Evolutionary conservation across 2,797 vertebrate species (phyloP).

Genomic region (Novumbra hubbsi): DNA sequence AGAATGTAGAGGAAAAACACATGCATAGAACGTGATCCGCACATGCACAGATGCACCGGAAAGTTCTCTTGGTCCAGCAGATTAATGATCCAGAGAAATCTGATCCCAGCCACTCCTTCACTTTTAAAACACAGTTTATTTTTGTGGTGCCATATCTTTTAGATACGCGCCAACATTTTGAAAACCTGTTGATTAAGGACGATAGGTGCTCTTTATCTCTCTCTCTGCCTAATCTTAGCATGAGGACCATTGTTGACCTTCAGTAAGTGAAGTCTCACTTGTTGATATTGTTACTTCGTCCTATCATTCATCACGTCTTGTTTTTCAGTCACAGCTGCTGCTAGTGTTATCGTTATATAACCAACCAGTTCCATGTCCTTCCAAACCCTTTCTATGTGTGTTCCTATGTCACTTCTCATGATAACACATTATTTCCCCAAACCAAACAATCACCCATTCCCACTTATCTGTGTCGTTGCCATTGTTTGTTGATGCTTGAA

Average conservation of each 20-base stretch:
- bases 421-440: background rate
- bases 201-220: background rate
- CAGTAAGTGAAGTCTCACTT: background rate
- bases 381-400: constrained; percentile 3
- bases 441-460: constrained; percentile 2
- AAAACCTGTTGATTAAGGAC: background rate
- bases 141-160: background rate
- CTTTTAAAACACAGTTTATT: background rate
- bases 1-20: too few species aligned
- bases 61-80: too few species aligned
- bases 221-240: background rate
- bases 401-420: background rate
- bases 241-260: background rate
- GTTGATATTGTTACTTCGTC: constrained; percentile 1
- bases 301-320: background rate
- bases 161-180: background rate
- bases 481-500: background rate
- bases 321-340: constrained; percentile 3
- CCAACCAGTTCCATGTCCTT: background rate
- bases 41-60: too few species aligned
- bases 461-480: background rate
- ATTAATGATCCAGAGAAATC: background rate
- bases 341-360: constrained; percentile 16
- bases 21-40: too few species aligned
- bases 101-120: background rate